A percentile compares a stretch with the other conserved stretches of the same genome.
phyloP scores from a whole-genome alignment of 2,797 vertebrate species.

The Chrosomus eos region DNA sequence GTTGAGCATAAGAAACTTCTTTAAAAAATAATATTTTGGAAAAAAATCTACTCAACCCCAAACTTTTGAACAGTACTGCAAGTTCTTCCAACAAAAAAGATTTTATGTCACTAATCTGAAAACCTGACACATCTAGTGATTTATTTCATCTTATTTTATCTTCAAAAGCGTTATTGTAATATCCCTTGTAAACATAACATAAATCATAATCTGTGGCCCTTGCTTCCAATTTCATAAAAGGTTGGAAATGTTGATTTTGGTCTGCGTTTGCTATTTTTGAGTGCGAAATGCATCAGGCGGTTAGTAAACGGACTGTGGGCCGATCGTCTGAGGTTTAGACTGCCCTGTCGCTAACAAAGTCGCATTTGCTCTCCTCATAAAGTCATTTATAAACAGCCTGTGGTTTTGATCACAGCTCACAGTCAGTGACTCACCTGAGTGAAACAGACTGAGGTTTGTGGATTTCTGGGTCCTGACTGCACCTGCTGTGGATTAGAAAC shows the following conservation, averaged over 20 bases:
- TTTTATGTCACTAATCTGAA: neutral
- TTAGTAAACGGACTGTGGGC: neutral
- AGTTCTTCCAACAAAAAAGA: neutral
- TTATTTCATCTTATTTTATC: neutral
- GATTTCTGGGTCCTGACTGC: constrained; percentile 57
- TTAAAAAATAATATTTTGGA: neutral
- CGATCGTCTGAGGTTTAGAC: neutral
- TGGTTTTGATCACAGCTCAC: constrained; percentile 1
- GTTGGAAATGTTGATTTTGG: neutral
- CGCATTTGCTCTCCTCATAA: neutral
- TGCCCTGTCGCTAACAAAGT: constrained; percentile 1
- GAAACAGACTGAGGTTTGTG: constrained; percentile 19
- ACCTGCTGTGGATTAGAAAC: constrained; percentile 59
- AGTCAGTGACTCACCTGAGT: constrained; percentile 33
- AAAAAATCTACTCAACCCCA: too few species aligned
- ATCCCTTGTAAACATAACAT: neutral
- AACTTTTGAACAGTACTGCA: neutral
- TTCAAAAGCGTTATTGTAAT: neutral
- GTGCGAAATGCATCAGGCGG: neutral
- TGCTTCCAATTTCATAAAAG: neutral
- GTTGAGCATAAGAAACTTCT: neutral
- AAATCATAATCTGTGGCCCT: neutral
- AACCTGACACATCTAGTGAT: neutral
- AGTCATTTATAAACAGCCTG: neutral
- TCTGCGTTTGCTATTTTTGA: neutral